phyloP scores from a whole-genome alignment of 2,113 vertebrate species.

The Callospermophilus lateralis region DNA sequence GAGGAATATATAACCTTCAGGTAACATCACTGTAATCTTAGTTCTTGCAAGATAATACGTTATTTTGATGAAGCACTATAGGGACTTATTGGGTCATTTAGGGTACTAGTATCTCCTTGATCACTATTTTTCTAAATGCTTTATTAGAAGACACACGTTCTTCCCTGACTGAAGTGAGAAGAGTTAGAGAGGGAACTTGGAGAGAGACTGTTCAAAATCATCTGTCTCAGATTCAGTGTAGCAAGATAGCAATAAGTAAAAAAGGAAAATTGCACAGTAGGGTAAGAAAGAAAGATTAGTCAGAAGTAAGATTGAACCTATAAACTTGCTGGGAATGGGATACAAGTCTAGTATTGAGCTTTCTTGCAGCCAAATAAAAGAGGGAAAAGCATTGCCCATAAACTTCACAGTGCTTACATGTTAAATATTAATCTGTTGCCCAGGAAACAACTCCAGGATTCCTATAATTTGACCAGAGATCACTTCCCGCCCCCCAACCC shows the following conservation, averaged over 20 bases:
- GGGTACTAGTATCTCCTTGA: background rate
- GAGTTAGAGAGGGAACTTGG: background rate
- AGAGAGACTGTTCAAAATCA: slow-evolving; percentile 31
- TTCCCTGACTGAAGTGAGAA: background rate
- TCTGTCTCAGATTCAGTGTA: background rate
- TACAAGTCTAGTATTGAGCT: slow-evolving; percentile 45
- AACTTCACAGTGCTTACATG: slow-evolving; percentile 49
- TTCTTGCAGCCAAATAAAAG: slow-evolving; percentile 61
- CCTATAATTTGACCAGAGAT: slow-evolving; percentile 38
- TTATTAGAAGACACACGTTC: background rate
- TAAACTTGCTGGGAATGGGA: slow-evolving; percentile 58
- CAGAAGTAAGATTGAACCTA: slow-evolving; percentile 24
- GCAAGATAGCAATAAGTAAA: slow-evolving; percentile 21
- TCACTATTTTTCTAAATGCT: background rate
- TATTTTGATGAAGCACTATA: background rate
- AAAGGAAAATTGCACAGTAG: slow-evolving; percentile 6
- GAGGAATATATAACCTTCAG: background rate
- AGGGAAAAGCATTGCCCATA: slow-evolving; percentile 54
- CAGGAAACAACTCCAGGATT: slow-evolving; percentile 47
- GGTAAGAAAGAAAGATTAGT: slow-evolving; percentile 49
- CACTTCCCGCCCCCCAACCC: background rate
- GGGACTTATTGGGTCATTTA: background rate
- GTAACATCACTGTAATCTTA: background rate
- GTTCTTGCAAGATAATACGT: background rate
- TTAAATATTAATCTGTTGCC: slow-evolving; percentile 74